Percentiles rank a stretch among this genome's conserved stretches.
Conservation (phyloP, 1,140 invertebrate species). For the Drosophila paulistorum region DNA sequence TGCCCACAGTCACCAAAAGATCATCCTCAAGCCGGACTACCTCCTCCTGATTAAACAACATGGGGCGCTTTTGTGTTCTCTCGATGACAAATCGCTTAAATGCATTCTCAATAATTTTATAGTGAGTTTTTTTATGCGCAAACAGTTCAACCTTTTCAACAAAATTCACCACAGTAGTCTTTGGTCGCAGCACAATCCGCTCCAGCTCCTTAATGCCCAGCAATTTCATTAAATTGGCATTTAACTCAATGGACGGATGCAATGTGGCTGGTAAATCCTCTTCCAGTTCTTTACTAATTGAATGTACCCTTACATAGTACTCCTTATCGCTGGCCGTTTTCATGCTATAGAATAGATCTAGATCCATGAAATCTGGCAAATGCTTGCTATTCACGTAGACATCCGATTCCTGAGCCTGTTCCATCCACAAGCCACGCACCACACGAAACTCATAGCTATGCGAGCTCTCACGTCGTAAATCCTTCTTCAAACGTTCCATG, state of each 20-base stretch:
- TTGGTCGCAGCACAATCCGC: constrained; percentile 66
- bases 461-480: constrained; percentile 67
- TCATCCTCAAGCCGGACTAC: constrained; percentile 85
- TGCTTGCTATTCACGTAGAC: constrained; percentile 69
- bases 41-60: constrained; percentile 86
- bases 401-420: constrained; percentile 78
- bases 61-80: constrained; percentile 83
- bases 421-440: constrained; percentile 67
- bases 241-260: constrained; percentile 74
- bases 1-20: constrained; percentile 84
- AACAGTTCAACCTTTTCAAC: constrained; percentile 85
- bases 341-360: constrained; percentile 72
- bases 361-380: constrained; percentile 74
- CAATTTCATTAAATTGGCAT: constrained; percentile 79
- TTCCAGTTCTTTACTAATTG: constrained; percentile 49
- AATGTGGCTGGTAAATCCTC: constrained; percentile 59
- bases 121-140: constrained; percentile 83
- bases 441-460: constrained; percentile 74
- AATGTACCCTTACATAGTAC: constrained; percentile 76
- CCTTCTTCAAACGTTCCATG: constrained; percentile 74
- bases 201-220: constrained; percentile 74
- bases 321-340: constrained; percentile 70
- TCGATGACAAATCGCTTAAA: constrained; percentile 86
- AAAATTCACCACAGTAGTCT: constrained; percentile 77
- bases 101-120: constrained; percentile 84